phyloP scores from a whole-genome alignment of 2,113 vertebrate species.

The Pterocles orientalis region DNA sequence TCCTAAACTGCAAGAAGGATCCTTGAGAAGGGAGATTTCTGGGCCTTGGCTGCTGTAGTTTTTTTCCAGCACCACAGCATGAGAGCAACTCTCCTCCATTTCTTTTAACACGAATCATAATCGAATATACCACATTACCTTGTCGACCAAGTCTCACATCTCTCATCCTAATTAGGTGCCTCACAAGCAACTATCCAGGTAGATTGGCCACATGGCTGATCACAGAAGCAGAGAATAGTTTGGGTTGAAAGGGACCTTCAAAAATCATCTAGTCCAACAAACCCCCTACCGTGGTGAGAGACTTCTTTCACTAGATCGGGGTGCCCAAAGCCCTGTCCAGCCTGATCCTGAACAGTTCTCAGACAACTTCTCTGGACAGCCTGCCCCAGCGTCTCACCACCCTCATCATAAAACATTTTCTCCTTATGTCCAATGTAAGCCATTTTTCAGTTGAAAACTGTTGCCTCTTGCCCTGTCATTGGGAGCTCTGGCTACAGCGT shows the following conservation, averaged over 20 bases:
- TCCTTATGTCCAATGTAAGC: background rate
- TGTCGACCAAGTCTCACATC: background rate
- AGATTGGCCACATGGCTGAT: background rate
- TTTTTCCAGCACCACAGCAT: no score
- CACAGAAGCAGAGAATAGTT: no score
- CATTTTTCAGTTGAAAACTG: fast-evolving
- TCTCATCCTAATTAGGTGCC: background rate
- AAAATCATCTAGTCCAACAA: no score
- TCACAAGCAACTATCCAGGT: background rate
- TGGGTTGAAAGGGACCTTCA: no score
- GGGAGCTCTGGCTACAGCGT: background rate
- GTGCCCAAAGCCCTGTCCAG: background rate
- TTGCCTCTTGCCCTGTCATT: background rate
- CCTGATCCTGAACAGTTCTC: background rate
- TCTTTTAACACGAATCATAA: no score
- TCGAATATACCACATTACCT: no score
- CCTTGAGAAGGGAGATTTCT: no score
- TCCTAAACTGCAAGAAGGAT: no score
- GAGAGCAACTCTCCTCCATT: no score
- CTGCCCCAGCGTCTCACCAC: background rate
- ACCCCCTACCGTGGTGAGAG: background rate
- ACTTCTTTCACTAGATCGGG: background rate
- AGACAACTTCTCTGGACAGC: background rate
- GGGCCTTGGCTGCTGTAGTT: no score
- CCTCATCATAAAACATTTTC: background rate